Evolutionary conservation across 2,797 vertebrate species (phyloP).

Genomic region (Semaprochilodus insignis): DNA sequence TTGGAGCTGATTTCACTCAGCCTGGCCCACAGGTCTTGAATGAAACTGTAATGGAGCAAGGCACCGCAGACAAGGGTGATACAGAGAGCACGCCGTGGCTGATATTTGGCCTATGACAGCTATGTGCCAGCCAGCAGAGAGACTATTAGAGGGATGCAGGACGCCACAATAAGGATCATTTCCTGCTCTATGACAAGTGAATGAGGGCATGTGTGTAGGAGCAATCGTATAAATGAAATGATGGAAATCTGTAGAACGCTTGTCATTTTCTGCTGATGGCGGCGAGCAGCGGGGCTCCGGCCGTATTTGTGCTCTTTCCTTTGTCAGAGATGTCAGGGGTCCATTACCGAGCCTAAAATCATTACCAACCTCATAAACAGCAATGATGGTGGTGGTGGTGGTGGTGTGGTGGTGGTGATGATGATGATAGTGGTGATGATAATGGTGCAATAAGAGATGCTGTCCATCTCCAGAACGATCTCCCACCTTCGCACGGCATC

Average conservation of each 20-base stretch:
- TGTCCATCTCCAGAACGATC: constrained; percentile 57
- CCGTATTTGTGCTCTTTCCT: constrained; percentile 47
- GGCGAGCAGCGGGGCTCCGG: constrained; percentile 46
- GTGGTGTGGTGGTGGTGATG: too few species aligned
- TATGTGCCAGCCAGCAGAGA: constrained; percentile 20
- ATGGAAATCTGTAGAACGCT: constrained; percentile 53
- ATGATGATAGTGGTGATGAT: constrained; percentile 55
- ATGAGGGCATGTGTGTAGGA: constrained; percentile 39
- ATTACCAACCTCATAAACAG: constrained; percentile 58
- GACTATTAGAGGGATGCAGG: constrained; percentile 42
- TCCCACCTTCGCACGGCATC: constrained; percentile 47
- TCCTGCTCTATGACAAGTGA: constrained; percentile 52
- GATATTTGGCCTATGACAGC: constrained; percentile 32
- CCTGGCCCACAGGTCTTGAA: constrained; percentile 21
- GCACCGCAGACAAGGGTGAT: constrained; percentile 10
- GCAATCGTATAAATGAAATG: constrained; percentile 54
- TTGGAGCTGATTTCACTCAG: constrained; percentile 1
- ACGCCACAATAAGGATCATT: constrained; percentile 54
- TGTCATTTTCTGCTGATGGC: constrained; percentile 42
- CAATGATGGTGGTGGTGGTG: constrained; percentile 52
- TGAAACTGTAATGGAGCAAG: not conserved
- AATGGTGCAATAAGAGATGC: constrained; percentile 60
- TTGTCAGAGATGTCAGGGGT: constrained; percentile 54
- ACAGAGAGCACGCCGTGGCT: constrained; percentile 26
- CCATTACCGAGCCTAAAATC: constrained; percentile 58